Conservation (phyloP, 2,113 vertebrate species). For the Cyprinodon variegatus region DNA sequence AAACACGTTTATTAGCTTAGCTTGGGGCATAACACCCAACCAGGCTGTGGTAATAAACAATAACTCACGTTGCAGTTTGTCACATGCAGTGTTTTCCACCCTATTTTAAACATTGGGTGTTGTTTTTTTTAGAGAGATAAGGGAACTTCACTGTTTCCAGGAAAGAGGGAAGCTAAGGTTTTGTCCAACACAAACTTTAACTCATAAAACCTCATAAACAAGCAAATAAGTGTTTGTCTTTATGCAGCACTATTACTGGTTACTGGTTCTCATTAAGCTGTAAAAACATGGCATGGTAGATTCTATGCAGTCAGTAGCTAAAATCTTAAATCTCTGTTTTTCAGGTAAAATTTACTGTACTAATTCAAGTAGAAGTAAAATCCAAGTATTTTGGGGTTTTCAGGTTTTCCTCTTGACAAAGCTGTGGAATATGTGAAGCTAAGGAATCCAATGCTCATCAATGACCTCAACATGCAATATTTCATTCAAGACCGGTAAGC, state of each 20-base stretch:
- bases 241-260: neutral
- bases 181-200: neutral
- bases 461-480: constrained; percentile 98
- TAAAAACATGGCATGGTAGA: neutral
- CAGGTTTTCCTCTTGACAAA: constrained; percentile 97
- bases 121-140: neutral
- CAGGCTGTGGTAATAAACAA: neutral
- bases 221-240: too few relatives aligned
- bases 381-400: neutral
- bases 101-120: neutral
- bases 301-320: neutral
- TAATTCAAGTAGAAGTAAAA: neutral
- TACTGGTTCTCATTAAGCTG: neutral
- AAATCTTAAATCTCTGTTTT: neutral
- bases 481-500: constrained; percentile 95
- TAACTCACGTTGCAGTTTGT: neutral
- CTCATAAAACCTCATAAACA: neutral
- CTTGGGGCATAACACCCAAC: neutral
- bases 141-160: neutral
- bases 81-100: neutral
- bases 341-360: neutral
- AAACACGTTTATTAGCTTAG: too few relatives aligned
- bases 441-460: constrained; percentile 93
- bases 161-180: neutral
- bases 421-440: constrained; percentile 94